Evolutionary conservation across 2,113 vertebrate genomes (phyloP).

Genomic region (Tinamus guttatus): DNA sequence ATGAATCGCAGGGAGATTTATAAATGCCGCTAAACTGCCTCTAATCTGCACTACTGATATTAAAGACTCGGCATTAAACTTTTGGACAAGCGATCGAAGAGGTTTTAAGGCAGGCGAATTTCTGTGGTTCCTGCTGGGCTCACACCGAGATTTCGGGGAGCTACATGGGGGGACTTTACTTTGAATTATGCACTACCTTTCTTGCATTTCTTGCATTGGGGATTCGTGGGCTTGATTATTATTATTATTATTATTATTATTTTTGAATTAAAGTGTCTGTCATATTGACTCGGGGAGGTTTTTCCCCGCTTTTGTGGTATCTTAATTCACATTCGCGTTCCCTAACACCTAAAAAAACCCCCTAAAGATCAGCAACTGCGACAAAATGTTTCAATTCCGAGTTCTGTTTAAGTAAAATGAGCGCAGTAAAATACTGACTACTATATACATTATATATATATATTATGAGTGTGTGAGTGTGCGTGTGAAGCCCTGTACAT

Average conservation of each 20-base stretch:
- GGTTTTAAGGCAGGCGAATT: background rate
- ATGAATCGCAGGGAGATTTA: background rate
- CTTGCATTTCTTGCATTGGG: background rate
- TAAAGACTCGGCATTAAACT: slow-evolving; percentile 25
- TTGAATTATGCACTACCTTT: slow-evolving; percentile 25
- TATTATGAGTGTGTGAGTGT: background rate
- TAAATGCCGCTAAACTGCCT: background rate
- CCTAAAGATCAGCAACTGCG: slow-evolving; percentile 6
- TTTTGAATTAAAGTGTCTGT: background rate
- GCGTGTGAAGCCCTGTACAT: slow-evolving; percentile 14
- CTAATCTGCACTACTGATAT: slow-evolving; percentile 18
- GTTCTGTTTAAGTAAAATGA: background rate
- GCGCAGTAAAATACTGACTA: background rate
- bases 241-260: background rate
- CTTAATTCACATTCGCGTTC: slow-evolving; percentile 52
- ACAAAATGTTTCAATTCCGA: slow-evolving; percentile 33
- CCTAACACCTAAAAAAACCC: slow-evolving; percentile 30
- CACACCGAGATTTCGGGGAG: slow-evolving; percentile 15
- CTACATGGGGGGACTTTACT: slow-evolving; percentile 17
- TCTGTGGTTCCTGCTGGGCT: slow-evolving; percentile 15
- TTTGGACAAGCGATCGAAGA: background rate
- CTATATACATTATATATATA: background rate
- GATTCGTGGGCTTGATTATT: background rate
- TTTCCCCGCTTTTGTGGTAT: background rate
- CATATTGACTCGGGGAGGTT: background rate